Conservation (phyloP, 2,888 invertebrate species). For the Diaperis boleti region DNA sequence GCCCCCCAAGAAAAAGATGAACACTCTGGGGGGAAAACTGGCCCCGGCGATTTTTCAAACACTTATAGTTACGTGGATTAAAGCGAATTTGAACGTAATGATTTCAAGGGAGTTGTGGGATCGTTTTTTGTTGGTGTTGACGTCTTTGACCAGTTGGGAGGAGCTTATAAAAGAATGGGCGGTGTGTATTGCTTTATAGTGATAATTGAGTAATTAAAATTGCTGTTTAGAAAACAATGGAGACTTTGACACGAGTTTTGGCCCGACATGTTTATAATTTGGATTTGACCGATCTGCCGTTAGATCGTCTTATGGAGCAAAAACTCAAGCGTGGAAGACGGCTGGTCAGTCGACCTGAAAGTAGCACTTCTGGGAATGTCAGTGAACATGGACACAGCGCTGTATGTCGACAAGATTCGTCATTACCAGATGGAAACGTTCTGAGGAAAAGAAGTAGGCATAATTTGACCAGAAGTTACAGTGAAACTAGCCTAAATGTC, state of each 20-base stretch:
- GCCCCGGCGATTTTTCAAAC: slow-evolving; percentile 93
- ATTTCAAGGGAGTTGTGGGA: slow-evolving; percentile 94
- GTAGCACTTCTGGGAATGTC: slow-evolving; percentile 49
- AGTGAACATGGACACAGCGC: slow-evolving; percentile 50
- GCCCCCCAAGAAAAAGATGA: slow-evolving; percentile 81
- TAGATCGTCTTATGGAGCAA: slow-evolving; percentile 83
- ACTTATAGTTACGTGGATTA: slow-evolving; percentile 97
- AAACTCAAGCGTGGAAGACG: slow-evolving; percentile 78
- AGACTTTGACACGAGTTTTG: slow-evolving; percentile 93
- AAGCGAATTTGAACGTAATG: slow-evolving; percentile 94
- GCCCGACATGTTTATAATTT: slow-evolving; percentile 95
- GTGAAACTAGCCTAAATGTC: slow-evolving; percentile 69
- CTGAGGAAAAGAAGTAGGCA: slow-evolving; percentile 53
- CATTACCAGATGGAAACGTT: slow-evolving; percentile 59
- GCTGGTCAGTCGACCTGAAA: slow-evolving; percentile 53
- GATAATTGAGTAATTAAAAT: slow-evolving; percentile 3
- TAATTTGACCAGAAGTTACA: slow-evolving; percentile 67
- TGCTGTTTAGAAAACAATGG: slow-evolving; percentile 87
- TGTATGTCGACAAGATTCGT: slow-evolving; percentile 60
- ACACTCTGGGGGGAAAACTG: slow-evolving; percentile 81
- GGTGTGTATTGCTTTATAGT: slow-evolving; percentile 65
- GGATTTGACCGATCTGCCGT: slow-evolving; percentile 88
- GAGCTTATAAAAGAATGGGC: slow-evolving; percentile 97
- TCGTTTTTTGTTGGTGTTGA: slow-evolving; percentile 88
- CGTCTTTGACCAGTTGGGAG: slow-evolving; percentile 92